These are phyloP conservation scores for Aphyosemion australe DNA, from an alignment of 2,113 vertebrate species.

Conservation along the genomic window DNA sequence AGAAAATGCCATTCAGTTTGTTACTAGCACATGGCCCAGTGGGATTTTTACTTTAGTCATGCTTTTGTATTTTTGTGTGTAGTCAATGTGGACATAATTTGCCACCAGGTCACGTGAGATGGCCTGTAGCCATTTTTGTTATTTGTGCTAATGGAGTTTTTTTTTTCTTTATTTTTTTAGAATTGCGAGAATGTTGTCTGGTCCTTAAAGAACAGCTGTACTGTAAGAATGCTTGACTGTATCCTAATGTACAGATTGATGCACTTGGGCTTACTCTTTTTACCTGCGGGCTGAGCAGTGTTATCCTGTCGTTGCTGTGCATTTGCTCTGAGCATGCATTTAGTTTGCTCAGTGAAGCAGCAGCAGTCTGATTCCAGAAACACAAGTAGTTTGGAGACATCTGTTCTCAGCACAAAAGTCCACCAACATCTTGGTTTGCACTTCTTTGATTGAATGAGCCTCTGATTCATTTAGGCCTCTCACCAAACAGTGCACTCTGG, in stretches of 20 bases:
- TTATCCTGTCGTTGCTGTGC: constrained; percentile 1
- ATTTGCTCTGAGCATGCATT: background rate
- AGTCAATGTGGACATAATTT: too few species aligned
- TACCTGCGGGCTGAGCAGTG: background rate
- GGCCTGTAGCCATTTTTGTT: too few species aligned
- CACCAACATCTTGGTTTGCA: background rate
- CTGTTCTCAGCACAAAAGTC: constrained; percentile 14
- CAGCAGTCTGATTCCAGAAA: background rate
- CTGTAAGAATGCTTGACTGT: background rate
- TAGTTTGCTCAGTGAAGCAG: constrained; percentile 1
- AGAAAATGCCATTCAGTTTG: too few species aligned
- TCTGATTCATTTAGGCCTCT: background rate
- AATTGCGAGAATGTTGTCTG: too few species aligned
- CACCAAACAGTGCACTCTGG: background rate
- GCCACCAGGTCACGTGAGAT: too few species aligned
- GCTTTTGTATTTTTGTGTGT: too few species aligned
- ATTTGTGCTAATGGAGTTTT: too few species aligned
- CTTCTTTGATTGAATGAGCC: constrained; percentile 12
- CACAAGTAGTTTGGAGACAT: background rate
- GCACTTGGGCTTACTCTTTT: background rate
- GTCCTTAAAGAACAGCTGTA: background rate
- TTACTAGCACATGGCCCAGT: too few species aligned
- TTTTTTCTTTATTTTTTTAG: too few species aligned
- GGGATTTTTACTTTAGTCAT: too few species aligned
- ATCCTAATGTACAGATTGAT: constrained; percentile 5